A percentile compares a stretch with the other conserved stretches of the same genome.
These are phyloP conservation scores for Pongo abelii DNA, from an alignment of 2,113 vertebrate genomes.

Conservation along the genomic window DNA sequence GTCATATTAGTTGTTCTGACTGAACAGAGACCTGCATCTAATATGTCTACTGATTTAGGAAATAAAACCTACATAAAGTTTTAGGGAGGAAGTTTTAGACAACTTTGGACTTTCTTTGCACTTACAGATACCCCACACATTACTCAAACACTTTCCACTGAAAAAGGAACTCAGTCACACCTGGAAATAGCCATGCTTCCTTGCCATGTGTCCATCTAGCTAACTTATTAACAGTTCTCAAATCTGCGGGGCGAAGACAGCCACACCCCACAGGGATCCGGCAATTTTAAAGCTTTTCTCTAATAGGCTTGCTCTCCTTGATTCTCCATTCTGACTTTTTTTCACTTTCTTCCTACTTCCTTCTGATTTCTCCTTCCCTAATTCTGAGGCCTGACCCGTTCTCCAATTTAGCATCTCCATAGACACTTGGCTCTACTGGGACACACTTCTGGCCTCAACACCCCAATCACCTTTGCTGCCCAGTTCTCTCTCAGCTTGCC, in stretches of 20 bases:
- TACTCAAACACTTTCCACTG: not conserved
- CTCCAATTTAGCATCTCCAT: rapidly evolving
- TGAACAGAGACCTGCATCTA: not conserved
- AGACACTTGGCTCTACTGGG: not conserved
- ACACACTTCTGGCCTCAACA: rapidly evolving
- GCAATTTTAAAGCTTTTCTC: not conserved
- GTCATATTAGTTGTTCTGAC: not conserved
- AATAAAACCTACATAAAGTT: not conserved
- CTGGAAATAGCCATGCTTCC: not conserved
- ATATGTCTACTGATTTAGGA: not conserved
- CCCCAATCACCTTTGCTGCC: not conserved
- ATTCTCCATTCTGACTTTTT: not conserved
- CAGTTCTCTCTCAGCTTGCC: not conserved
- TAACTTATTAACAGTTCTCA: not conserved
- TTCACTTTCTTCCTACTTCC: not conserved
- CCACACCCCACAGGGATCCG: no score
- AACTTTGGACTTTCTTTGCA: not conserved
- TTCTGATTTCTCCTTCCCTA: not conserved
- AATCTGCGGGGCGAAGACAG: rapidly evolving
- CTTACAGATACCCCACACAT: not conserved
- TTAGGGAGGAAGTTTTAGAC: not conserved
- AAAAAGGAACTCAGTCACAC: not conserved
- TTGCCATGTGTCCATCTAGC: not conserved
- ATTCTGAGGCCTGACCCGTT: not conserved
- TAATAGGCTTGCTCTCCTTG: not conserved